A percentile compares a stretch with the other conserved stretches of the same genome.
Evolutionary conservation across 2,888 invertebrate genomes (phyloP).

Genomic region (Alsophila aescularia): DNA sequence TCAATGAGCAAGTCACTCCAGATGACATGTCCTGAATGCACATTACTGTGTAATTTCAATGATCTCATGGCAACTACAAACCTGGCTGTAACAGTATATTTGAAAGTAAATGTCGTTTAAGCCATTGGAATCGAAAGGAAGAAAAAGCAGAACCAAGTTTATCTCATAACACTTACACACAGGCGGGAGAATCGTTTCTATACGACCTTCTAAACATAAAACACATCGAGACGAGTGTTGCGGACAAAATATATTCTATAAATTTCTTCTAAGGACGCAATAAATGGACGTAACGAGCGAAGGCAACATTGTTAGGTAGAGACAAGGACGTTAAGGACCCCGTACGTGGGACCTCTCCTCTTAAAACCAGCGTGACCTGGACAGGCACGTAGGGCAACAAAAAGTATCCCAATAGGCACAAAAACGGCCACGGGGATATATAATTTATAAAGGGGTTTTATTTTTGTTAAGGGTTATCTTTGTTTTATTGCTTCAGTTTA

Average conservation of each 20-base stretch:
- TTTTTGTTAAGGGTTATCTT: too few relatives aligned
- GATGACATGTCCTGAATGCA: too few relatives aligned
- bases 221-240: constrained; percentile 35
- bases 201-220: constrained; percentile 7
- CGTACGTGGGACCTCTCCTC: constrained; percentile 26
- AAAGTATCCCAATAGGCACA: constrained; percentile 30
- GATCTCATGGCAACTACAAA: too few relatives aligned
- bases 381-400: constrained; percentile 33
- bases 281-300: constrained; percentile 71
- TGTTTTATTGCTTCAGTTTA: constrained; percentile 1
- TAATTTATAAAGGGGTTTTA: constrained; percentile 9
- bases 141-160: too few relatives aligned
- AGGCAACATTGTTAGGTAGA: constrained; percentile 66
- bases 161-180: neutral
- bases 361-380: constrained; percentile 11
- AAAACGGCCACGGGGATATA: constrained; percentile 6
- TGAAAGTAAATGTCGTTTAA: too few relatives aligned
- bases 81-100: too few relatives aligned
- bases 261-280: constrained; percentile 70
- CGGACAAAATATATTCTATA: constrained; percentile 49
- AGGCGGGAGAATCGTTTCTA: neutral
- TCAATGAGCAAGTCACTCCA: too few relatives aligned
- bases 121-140: too few relatives aligned
- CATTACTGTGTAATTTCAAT: too few relatives aligned
- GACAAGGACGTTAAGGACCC: constrained; percentile 55